phyloP scores from a whole-genome alignment of 2,113 vertebrate genomes.

The Channa argus region DNA sequence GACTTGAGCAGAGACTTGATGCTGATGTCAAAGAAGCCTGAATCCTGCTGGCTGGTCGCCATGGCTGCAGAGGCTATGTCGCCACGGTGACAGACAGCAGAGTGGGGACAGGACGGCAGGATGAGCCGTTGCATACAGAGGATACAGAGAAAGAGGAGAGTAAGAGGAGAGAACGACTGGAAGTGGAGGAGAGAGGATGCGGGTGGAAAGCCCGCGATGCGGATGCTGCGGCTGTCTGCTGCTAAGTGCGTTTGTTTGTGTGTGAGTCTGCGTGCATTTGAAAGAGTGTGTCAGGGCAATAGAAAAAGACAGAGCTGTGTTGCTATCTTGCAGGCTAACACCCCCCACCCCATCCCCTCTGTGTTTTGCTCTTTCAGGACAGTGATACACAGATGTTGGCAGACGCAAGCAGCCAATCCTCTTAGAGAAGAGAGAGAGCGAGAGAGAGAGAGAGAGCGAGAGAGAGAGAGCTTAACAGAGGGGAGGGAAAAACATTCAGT shows the following conservation, averaged over 20 bases:
- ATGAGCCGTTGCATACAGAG: constrained; percentile 64
- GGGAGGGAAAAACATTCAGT: constrained; percentile 6
- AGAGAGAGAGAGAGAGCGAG: background rate
- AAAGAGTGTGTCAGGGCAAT: constrained; percentile 51
- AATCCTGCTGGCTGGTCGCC: constrained; percentile 85
- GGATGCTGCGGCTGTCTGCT: constrained; percentile 74
- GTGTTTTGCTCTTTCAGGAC: constrained; percentile 74
- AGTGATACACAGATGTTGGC: constrained; percentile 81
- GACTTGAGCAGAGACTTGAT: constrained; percentile 85
- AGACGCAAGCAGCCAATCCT: constrained; percentile 76
- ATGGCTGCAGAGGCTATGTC: constrained; percentile 81
- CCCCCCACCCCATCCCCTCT: constrained; percentile 63
- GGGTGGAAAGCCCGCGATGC: constrained; percentile 63
- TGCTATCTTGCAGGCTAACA: constrained; percentile 72
- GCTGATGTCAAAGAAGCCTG: constrained; percentile 86
- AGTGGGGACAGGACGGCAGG: constrained; percentile 71
- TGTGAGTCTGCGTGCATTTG: constrained; percentile 17
- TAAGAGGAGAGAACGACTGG: constrained; percentile 12
- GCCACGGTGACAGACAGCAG: constrained; percentile 80
- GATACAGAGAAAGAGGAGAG: constrained; percentile 49
- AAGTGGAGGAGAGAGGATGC: constrained; percentile 52
- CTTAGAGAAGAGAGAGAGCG: constrained; percentile 64
- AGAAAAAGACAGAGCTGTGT: constrained; percentile 52
- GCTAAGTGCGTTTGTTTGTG: constrained; percentile 33
- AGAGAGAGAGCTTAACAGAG: background rate